phyloP scores from a whole-genome alignment of 2,797 vertebrate genomes.

The Epinephelus awoara region DNA sequence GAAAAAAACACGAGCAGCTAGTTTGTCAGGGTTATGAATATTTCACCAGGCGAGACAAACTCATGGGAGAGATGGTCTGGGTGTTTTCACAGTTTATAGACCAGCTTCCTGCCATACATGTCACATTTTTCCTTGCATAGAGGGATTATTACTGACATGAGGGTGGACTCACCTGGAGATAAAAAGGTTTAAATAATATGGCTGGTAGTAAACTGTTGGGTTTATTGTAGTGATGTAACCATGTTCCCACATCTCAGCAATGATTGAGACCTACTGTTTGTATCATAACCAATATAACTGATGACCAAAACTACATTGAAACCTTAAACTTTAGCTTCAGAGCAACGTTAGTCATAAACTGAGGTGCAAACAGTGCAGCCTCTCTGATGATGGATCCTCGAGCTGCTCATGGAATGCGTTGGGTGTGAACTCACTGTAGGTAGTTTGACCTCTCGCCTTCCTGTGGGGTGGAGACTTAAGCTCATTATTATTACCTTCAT shows the following conservation, averaged over 20 bases:
- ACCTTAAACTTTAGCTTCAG: background rate
- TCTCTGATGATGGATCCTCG: conserved; percentile 40
- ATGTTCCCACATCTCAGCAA: background rate
- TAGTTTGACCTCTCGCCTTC: conserved; percentile 78
- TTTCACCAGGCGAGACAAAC: too few relatives aligned
- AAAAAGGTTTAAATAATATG: background rate
- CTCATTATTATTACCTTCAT: conserved; percentile 82
- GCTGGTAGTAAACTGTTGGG: background rate
- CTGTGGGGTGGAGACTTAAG: conserved; percentile 66
- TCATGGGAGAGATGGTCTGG: too few relatives aligned
- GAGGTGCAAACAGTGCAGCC: background rate
- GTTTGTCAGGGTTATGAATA: too few relatives aligned
- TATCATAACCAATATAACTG: background rate
- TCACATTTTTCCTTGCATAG: too few relatives aligned
- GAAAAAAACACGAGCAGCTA: too few relatives aligned
- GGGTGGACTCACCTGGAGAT: too few relatives aligned
- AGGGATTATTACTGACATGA: too few relatives aligned
- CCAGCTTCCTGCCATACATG: too few relatives aligned
- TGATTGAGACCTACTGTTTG: background rate
- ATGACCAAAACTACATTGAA: background rate
- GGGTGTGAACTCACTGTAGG: conserved; percentile 73
- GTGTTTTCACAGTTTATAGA: too few relatives aligned
- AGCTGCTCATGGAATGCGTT: conserved; percentile 55
- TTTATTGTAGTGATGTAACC: background rate
- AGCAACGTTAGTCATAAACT: background rate